Percentiles rank a stretch among this genome's conserved stretches.
phyloP scores from a whole-genome alignment of 1,140 invertebrate species.

The Zelostemma sp. region DNA sequence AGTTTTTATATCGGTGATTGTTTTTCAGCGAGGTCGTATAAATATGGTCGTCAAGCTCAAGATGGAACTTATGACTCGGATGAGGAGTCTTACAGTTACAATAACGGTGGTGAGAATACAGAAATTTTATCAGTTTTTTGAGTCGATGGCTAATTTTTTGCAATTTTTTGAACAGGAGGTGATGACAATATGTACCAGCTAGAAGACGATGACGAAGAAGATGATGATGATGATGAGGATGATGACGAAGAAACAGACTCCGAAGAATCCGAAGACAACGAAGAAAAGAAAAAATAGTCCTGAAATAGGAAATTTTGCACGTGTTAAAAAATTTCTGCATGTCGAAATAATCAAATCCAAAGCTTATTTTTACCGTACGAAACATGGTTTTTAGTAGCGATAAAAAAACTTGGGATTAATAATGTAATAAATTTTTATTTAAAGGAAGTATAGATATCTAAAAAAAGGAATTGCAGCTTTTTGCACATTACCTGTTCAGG shows the following conservation, averaged over 20 bases:
- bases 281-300: slow-evolving; percentile 13
- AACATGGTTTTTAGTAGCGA: too few species aligned
- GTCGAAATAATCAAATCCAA: neutral
- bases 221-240: slow-evolving; percentile 68
- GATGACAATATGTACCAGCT: slow-evolving; percentile 72
- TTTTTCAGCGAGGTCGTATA: slow-evolving; percentile 79
- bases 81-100: slow-evolving; percentile 65
- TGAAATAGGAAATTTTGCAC: neutral
- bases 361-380: neutral
- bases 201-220: slow-evolving; percentile 71
- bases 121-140: neutral
- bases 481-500: slow-evolving; percentile 26
- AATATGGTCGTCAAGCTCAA: slow-evolving; percentile 85
- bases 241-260: slow-evolving; percentile 64
- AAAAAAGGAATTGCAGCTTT: slow-evolving; percentile 40
- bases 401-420: neutral
- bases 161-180: slow-evolving; percentile 70
- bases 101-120: slow-evolving; percentile 10
- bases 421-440: slow-evolving; percentile 59
- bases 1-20: slow-evolving; percentile 13
- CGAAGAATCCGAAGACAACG: slow-evolving; percentile 48
- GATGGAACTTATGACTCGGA: slow-evolving; percentile 68
- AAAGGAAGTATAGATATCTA: slow-evolving; percentile 50
- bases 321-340: neutral
- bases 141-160: slow-evolving; percentile 24